Percentiles rank a stretch among this genome's conserved stretches.
phyloP scores from a whole-genome alignment of 2,888 invertebrate genomes.

The Iselma pallidipennis region DNA sequence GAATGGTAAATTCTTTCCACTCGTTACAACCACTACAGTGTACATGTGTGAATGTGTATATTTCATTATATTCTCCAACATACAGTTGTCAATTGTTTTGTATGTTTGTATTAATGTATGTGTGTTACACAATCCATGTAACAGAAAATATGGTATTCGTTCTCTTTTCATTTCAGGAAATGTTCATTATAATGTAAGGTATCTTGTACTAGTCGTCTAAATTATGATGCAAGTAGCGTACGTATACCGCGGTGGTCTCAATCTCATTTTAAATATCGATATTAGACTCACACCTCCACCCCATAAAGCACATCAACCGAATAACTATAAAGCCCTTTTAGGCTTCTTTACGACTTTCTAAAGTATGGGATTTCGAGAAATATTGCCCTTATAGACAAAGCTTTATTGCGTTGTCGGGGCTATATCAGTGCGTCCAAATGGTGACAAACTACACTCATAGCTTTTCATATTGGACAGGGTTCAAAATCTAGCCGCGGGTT shows the following conservation, averaged over 20 bases:
- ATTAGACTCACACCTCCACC: slow-evolving; percentile 44
- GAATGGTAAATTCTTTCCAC: not conserved
- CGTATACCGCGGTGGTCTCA: slow-evolving; percentile 35
- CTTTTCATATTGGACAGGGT: slow-evolving; percentile 46
- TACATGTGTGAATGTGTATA: not conserved
- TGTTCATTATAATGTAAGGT: slow-evolving; percentile 24
- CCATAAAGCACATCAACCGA: slow-evolving; percentile 49
- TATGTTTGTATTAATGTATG: slow-evolving; percentile 2
- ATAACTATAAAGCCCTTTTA: slow-evolving; percentile 51
- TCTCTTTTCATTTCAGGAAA: slow-evolving; percentile 27
- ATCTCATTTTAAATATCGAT: slow-evolving; percentile 49
- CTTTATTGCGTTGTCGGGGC: slow-evolving; percentile 50
- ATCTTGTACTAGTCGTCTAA: slow-evolving; percentile 30
- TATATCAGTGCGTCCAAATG: slow-evolving; percentile 48
- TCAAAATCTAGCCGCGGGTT: slow-evolving; percentile 26
- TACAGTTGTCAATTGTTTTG: slow-evolving; percentile 30
- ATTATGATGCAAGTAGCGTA: slow-evolving; percentile 39
- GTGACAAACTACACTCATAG: slow-evolving; percentile 51
- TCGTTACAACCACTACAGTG: too few relatives aligned
- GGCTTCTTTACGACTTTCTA: slow-evolving; percentile 54
- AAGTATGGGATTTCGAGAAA: slow-evolving; percentile 55
- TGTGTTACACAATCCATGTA: slow-evolving; percentile 31
- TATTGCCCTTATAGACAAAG: slow-evolving; percentile 55
- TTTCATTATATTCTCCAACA: slow-evolving; percentile 17
- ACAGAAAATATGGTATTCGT: slow-evolving; percentile 24